phyloP scores from a whole-genome alignment of 2,113 vertebrate genomes.

The Rattus norvegicus region DNA sequence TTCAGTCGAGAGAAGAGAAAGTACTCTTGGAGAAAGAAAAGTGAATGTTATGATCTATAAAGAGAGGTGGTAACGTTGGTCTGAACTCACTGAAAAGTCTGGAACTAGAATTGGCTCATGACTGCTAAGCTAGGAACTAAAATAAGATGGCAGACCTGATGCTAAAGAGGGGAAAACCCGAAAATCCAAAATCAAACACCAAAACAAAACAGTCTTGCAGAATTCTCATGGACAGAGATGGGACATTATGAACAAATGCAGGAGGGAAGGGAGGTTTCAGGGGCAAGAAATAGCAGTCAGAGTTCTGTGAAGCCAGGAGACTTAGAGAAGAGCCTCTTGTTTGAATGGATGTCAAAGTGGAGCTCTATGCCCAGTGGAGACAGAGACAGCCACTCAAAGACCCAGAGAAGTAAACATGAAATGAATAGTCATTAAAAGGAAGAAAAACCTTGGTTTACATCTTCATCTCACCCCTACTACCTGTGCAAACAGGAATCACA shows the following conservation, averaged over 20 bases:
- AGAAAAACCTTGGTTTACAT: not conserved
- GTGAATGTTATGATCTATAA: not conserved
- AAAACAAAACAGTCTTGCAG: no score
- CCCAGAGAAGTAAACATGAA: not conserved
- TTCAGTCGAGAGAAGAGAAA: constrained; percentile 30
- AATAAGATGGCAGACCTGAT: not conserved
- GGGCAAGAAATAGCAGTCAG: not conserved
- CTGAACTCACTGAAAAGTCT: not conserved
- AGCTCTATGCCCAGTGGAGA: not conserved
- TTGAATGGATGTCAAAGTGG: not conserved
- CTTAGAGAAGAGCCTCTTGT: not conserved
- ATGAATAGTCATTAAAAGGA: not conserved
- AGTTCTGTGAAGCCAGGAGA: not conserved
- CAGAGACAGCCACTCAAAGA: not conserved
- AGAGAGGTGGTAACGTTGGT: not conserved
- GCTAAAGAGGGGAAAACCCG: not conserved
- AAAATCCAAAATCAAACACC: no score
- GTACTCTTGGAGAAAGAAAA: not conserved
- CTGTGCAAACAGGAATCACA: not conserved
- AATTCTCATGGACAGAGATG: not conserved
- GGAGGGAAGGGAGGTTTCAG: not conserved
- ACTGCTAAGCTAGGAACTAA: not conserved
- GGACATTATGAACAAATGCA: not conserved
- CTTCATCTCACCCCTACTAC: not conserved
- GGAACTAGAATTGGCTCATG: not conserved